phyloP scores from a whole-genome alignment of 2,797 vertebrate species.

The Ptychobarbus kaznakovi region DNA sequence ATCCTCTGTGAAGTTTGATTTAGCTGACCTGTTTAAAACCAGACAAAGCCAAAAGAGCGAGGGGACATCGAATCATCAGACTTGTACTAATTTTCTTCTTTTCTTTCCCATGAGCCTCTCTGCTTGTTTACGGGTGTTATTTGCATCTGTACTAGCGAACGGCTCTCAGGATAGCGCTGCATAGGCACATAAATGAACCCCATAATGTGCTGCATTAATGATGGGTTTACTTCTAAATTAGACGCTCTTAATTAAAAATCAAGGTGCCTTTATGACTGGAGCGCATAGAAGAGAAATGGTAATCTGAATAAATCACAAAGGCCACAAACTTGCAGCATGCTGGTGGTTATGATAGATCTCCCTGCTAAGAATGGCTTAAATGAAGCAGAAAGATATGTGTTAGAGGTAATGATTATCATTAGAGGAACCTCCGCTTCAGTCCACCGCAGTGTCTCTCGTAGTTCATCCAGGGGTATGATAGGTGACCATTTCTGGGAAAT shows the following conservation, averaged over 20 bases:
- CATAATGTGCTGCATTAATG: slow-evolving; percentile 63
- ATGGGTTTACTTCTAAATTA: slow-evolving; percentile 80
- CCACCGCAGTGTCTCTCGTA: slow-evolving; percentile 66
- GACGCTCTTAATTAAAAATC: slow-evolving; percentile 80
- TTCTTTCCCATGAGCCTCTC: slow-evolving; percentile 14
- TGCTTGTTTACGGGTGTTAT: slow-evolving; percentile 66
- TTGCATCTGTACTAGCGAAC: slow-evolving; percentile 50
- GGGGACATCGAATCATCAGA: slow-evolving; percentile 5
- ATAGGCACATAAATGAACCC: slow-evolving; percentile 35
- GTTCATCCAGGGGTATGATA: slow-evolving; percentile 9
- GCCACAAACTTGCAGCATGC: slow-evolving; percentile 62
- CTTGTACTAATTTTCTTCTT: slow-evolving; percentile 2
- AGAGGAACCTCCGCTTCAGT: slow-evolving; percentile 57
- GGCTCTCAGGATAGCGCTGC: slow-evolving; percentile 22
- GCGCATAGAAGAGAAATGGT: slow-evolving; percentile 65
- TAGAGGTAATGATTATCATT: slow-evolving; percentile 79
- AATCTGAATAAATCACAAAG: slow-evolving; percentile 64
- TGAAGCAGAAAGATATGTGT: slow-evolving; percentile 80
- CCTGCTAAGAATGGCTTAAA: slow-evolving; percentile 76
- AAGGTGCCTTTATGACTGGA: slow-evolving; percentile 69
- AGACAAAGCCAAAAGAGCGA: neutral
- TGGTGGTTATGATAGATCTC: slow-evolving; percentile 73
- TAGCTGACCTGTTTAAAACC: slow-evolving; percentile 18
- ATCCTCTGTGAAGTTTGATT: neutral
- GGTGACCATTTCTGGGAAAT: slow-evolving; percentile 30